These are phyloP conservation scores for Crambe crambe DNA, from an alignment of 37 sponge, comb jelly and placozoan genomes.

Conservation along the genomic window DNA sequence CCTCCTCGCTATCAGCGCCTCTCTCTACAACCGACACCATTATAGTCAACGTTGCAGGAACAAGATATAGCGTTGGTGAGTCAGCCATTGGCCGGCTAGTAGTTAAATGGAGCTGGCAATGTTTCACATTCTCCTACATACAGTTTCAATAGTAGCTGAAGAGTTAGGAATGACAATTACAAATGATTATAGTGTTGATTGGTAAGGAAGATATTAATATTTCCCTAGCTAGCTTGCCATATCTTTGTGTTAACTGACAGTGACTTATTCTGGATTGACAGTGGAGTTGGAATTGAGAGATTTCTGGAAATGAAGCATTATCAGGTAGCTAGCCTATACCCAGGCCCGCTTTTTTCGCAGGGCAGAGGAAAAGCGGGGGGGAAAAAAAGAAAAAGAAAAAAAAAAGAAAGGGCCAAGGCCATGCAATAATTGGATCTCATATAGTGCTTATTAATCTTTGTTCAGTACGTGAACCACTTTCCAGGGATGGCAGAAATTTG, in stretches of 20 bases:
- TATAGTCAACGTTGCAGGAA: slow-evolving; percentile 42
- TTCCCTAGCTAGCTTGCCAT: background rate
- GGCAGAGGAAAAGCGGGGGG: too few species aligned
- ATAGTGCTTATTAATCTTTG: background rate
- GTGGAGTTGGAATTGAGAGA: slow-evolving; percentile 42
- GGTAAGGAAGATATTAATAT: slow-evolving; percentile 23
- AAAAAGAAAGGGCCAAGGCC: background rate
- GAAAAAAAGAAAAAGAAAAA: too few species aligned
- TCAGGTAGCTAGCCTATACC: slow-evolving; percentile 71
- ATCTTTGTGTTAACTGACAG: slow-evolving; percentile 13
- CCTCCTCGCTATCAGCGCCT: too few species aligned
- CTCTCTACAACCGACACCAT: background rate
- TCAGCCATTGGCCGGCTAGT: background rate
- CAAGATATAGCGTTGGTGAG: slow-evolving; percentile 75
- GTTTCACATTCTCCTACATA: background rate
- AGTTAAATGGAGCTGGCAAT: background rate
- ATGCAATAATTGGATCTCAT: background rate
- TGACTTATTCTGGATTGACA: slow-evolving; percentile 68
- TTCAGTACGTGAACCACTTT: slow-evolving; percentile 87
- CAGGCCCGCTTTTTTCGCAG: too few species aligned
- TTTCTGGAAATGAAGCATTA: slow-evolving; percentile 64
- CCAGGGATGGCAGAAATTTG: slow-evolving; percentile 93
- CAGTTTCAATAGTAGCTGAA: slow-evolving; percentile 42
- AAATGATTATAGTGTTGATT: slow-evolving; percentile 43
- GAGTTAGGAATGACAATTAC: slow-evolving; percentile 53